Conservation (phyloP, 2,797 vertebrate species). For the Lepilemur ruficaudatus region DNA sequence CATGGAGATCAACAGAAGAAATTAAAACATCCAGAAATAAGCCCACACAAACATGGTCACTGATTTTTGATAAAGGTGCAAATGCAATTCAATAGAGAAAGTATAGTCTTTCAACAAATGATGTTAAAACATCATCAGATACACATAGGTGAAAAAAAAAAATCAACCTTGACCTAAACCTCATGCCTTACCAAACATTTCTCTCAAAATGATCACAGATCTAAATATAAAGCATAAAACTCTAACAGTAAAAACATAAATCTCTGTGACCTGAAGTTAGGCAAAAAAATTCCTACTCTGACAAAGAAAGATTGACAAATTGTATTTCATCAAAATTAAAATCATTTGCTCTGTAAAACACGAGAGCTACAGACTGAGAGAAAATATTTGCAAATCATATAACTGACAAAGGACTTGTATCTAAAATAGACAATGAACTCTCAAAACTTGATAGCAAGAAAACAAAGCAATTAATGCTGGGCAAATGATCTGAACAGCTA, state of each 20-base stretch:
- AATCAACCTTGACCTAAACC: not conserved
- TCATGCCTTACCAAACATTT: not conserved
- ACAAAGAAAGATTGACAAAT: not conserved
- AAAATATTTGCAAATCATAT: conserved; percentile 23
- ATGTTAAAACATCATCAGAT: not conserved
- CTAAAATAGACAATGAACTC: conserved; percentile 8
- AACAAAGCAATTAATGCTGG: not conserved
- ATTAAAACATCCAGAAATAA: not conserved
- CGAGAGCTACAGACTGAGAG: not conserved
- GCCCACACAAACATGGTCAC: not conserved
- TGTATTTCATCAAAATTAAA: not conserved
- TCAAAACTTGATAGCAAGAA: not conserved
- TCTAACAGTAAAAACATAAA: not conserved
- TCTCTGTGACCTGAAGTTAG: not conserved
- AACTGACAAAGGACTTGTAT: not conserved
- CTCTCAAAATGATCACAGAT: not conserved
- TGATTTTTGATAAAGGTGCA: not conserved
- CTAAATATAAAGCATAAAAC: not conserved
- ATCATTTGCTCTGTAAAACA: not conserved
- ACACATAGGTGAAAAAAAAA: not conserved
- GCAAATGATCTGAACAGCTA: not conserved
- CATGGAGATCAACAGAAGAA: not conserved
- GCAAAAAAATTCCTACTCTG: not conserved
- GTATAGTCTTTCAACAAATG: not conserved
- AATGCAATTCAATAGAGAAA: not conserved